phyloP scores from a whole-genome alignment of 2,113 vertebrate genomes.

The Geococcyx californianus region DNA sequence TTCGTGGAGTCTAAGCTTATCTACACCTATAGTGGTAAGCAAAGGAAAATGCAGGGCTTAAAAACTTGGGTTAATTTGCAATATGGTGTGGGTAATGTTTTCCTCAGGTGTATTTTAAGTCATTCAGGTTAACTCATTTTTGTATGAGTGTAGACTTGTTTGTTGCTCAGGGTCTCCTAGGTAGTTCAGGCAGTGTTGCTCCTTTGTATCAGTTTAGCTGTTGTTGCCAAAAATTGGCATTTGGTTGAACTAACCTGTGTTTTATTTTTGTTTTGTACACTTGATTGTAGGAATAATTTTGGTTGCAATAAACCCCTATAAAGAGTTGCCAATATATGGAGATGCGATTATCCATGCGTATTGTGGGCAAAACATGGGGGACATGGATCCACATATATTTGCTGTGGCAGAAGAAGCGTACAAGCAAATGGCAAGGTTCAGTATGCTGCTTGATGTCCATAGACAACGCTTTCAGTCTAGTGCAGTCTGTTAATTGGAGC shows the following conservation, averaged over 20 bases:
- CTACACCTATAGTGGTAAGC: constrained; percentile 96
- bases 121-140: not conserved
- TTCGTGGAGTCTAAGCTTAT: constrained; percentile 96
- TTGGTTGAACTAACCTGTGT: not conserved
- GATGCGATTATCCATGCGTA: constrained; percentile 97
- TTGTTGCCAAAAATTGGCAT: not conserved
- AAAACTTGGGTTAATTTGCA: not conserved
- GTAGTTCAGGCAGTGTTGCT: not conserved
- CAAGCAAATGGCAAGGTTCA: constrained; percentile 97
- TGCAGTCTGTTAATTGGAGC: not conserved
- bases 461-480: not conserved
- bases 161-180: not conserved
- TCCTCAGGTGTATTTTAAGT: not conserved
- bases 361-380: constrained; percentile 95
- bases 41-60: not conserved
- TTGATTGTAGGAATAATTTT: constrained; percentile 89
- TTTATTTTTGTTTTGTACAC: not conserved
- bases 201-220: not conserved
- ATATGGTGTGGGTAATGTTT: not conserved
- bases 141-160: not conserved
- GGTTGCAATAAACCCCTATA: constrained; percentile 97
- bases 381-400: constrained; percentile 99
- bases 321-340: constrained; percentile 91
- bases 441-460: not conserved
- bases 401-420: constrained; percentile 98